phyloP scores from a whole-genome alignment of 2,797 vertebrate species.

The Remorina albescens region DNA sequence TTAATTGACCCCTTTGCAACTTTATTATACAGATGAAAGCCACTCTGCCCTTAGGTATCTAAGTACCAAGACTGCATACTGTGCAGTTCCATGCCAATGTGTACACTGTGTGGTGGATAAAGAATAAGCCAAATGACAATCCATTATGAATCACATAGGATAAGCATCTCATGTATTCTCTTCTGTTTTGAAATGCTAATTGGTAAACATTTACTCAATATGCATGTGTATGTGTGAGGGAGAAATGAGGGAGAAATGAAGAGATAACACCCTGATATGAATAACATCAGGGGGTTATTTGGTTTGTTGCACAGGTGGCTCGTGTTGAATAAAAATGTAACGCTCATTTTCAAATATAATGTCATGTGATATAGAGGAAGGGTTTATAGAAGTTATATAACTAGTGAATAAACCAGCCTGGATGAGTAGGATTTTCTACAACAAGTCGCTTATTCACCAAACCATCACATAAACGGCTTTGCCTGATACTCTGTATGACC shows the following conservation, averaged over 20 bases:
- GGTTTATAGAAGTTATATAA: conserved; percentile 67
- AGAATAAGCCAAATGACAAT: conserved; percentile 55
- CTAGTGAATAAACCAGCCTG: conserved; percentile 69
- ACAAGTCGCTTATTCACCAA: conserved; percentile 77
- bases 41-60: conserved; percentile 38
- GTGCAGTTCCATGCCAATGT: conserved; percentile 4
- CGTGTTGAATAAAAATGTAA: conserved; percentile 67
- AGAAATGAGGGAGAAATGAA: conserved; percentile 37
- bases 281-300: conserved; percentile 62
- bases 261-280: conserved; percentile 45
- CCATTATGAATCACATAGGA: conserved; percentile 56
- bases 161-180: conserved; percentile 61
- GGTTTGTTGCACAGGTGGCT: conserved; percentile 66
- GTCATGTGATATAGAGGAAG: conserved; percentile 59
- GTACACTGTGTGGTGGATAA: conserved; percentile 29
- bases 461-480: conserved; percentile 78
- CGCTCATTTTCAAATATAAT: conserved; percentile 75
- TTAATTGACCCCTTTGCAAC: conserved; percentile 31
- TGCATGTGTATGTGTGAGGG: conserved; percentile 62
- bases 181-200: conserved; percentile 70
- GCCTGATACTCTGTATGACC: conserved; percentile 61
- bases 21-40: conserved; percentile 31
- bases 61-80: conserved; percentile 26
- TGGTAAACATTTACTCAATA: conserved; percentile 71
- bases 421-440: conserved; percentile 76